These are phyloP conservation scores for Macrocentrus cingulum DNA, from an alignment of 1,140 invertebrate species.

Conservation along the genomic window DNA sequence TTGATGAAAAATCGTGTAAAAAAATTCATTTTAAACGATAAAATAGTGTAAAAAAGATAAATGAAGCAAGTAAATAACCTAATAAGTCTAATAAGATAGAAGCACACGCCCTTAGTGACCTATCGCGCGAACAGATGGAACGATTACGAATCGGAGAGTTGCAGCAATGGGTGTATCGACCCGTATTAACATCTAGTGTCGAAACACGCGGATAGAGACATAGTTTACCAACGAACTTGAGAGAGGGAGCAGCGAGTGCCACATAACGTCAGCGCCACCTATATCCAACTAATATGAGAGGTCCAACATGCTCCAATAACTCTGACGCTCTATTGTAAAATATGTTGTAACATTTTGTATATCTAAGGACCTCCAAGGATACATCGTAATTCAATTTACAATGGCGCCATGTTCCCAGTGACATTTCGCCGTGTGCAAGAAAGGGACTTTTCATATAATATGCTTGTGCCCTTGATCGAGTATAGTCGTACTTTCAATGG, in stretches of 20 bases:
- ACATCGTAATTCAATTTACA: not conserved
- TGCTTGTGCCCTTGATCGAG: too few species aligned
- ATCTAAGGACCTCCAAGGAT: constrained; percentile 1
- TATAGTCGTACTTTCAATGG: not conserved
- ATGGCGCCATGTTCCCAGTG: too few species aligned
- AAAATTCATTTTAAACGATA: too few species aligned
- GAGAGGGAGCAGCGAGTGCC: not conserved
- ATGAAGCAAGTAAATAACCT: too few species aligned
- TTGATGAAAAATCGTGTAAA: too few species aligned
- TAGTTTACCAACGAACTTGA: constrained; percentile 5
- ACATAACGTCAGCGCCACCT: not conserved
- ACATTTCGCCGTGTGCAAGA: too few species aligned
- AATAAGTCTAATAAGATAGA: constrained; percentile 1
- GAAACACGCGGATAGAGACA: constrained; percentile 22
- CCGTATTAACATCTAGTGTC: constrained; percentile 24
- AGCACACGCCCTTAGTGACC: constrained; percentile 20
- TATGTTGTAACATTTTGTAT: constrained; percentile 31
- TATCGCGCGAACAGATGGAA: constrained; percentile 26
- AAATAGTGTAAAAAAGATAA: too few species aligned
- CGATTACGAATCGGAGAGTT: constrained; percentile 25
- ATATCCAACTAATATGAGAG: too few species aligned
- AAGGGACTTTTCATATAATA: too few species aligned
- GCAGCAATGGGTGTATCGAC: constrained; percentile 26
- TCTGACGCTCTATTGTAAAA: constrained; percentile 39
- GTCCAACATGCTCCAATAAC: constrained; percentile 42